Evolutionary conservation across 2,113 vertebrate species (phyloP), one percentile per base, ranked within the genome.

Genomic region (cattle (Bos taurus)): DNA sequence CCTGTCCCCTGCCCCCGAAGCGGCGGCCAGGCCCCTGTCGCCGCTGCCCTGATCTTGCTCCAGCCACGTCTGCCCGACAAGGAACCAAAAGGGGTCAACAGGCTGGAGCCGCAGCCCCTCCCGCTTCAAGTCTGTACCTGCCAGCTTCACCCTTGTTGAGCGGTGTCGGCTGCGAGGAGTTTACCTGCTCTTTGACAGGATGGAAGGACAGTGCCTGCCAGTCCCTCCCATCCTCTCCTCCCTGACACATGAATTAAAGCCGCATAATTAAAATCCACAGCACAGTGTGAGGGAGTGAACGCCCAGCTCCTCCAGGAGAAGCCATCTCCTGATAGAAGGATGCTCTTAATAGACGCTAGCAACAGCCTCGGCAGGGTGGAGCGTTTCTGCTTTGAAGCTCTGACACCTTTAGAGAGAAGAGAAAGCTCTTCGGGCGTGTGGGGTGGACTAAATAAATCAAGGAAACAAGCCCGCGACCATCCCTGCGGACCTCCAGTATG

Each of bases 231-330:
- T 2, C 60, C 93, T 78, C 6, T 3, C 15, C 21, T 26, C 95
- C 77, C 85, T 97, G 95, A 97, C 71, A 56, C 25, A 6, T 40
- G 11, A 33, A 48, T 92, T 97, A 96, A 95, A 94, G 52, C 43
- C 43, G 0, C 9, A 6, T 97, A 95, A 98, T 97, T 97, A 94
- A 98, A 97, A 97, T 88, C 85, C 33, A 64, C 43, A 46, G 33
- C 0, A 3, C 54, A 30, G 71, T 46, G 59, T 16, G 0, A 93
- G 95, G 26, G 36, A 40, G 97, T 95, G 96, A 88, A 91, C 77
- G 97, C 87, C 97, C 91, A 95, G 90, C 28, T 81, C 0, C 3
- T 83, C 59, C 15, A 43, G 77, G 91, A 48, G 17, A 60, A 96
- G 77, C 95, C 3, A 16, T 59, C 26, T 43, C 57, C 40, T 2